A percentile compares a stretch with the other conserved stretches of the same genome.
Evolutionary conservation across 2,888 invertebrate species (phyloP).

Genomic region (Yponomeuta plumbellus): DNA sequence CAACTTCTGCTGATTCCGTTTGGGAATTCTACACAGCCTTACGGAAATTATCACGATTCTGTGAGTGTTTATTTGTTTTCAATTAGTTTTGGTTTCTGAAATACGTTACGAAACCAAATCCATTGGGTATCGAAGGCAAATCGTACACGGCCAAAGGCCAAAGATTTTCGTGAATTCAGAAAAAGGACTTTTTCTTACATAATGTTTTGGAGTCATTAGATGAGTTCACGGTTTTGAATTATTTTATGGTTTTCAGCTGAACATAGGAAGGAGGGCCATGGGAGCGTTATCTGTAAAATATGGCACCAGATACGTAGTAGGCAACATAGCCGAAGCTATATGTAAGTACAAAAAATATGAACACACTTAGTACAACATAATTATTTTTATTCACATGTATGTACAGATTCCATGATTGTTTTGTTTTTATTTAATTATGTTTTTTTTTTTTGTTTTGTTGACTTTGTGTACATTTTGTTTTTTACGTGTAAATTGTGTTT

Average conservation of each 20-base stretch:
- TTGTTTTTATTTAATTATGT: no score
- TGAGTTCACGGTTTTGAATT: background rate
- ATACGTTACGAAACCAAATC: background rate
- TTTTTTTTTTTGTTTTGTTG: no score
- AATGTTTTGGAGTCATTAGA: no score
- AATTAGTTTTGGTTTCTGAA: background rate
- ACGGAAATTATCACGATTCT: slow-evolving; percentile 77
- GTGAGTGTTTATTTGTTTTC: slow-evolving; percentile 47
- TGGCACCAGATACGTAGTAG: slow-evolving; percentile 66
- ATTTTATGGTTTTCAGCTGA: slow-evolving; percentile 37
- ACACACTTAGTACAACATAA: no score
- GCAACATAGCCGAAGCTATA: slow-evolving; percentile 74
- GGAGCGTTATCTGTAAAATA: slow-evolving; percentile 64
- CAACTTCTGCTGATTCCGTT: slow-evolving; percentile 83
- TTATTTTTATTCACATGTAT: no score
- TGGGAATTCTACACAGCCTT: slow-evolving; percentile 77
- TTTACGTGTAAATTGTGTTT: no score
- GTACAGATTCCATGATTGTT: no score
- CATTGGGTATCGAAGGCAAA: no score
- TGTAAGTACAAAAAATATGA: slow-evolving; percentile 53
- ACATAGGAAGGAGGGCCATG: slow-evolving; percentile 67
- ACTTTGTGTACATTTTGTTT: no score
- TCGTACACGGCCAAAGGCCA: no score
- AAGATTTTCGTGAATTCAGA: no score
- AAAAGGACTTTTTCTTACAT: no score